Conservation (phyloP, 2,888 invertebrate genomes). For the Elysia crispata region DNA sequence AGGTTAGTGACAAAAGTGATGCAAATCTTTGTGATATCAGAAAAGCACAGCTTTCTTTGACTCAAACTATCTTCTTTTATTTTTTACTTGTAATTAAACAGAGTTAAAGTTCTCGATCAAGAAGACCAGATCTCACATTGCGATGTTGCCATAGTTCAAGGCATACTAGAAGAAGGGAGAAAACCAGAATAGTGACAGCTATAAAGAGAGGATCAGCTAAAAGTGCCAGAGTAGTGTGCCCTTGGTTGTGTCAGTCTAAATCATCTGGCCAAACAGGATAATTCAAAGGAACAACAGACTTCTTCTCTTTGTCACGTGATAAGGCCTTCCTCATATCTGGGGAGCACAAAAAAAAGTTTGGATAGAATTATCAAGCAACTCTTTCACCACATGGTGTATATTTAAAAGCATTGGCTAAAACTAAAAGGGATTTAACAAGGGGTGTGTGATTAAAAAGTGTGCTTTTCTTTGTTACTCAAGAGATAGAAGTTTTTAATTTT, state of each 20-base stretch:
- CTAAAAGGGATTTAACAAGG: too few species aligned
- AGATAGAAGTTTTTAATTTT: too few species aligned
- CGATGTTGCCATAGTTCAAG: slow-evolving; percentile 32
- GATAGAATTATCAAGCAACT: too few species aligned
- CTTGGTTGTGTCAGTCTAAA: slow-evolving; percentile 82
- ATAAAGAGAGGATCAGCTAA: slow-evolving; percentile 44
- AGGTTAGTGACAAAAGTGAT: too few species aligned
- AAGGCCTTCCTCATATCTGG: slow-evolving; percentile 99
- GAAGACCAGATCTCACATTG: background rate
- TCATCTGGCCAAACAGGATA: slow-evolving; percentile 98
- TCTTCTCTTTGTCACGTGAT: slow-evolving; percentile 92
- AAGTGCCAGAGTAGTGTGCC: slow-evolving; percentile 61
- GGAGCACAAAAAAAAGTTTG: slow-evolving; percentile 60
- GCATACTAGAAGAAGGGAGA: slow-evolving; percentile 34
- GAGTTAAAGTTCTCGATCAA: slow-evolving; percentile 25
- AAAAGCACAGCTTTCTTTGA: too few species aligned
- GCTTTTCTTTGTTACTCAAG: too few species aligned
- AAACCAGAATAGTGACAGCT: slow-evolving; percentile 49
- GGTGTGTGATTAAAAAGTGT: too few species aligned
- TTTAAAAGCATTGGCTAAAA: too few species aligned
- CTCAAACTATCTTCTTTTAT: background rate
- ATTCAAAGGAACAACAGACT: slow-evolving; percentile 93
- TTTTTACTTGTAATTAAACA: background rate
- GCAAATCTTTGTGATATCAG: too few species aligned
- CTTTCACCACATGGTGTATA: too few species aligned